Conservation (phyloP, 2,113 vertebrate genomes). For the Aphyosemion australe region DNA sequence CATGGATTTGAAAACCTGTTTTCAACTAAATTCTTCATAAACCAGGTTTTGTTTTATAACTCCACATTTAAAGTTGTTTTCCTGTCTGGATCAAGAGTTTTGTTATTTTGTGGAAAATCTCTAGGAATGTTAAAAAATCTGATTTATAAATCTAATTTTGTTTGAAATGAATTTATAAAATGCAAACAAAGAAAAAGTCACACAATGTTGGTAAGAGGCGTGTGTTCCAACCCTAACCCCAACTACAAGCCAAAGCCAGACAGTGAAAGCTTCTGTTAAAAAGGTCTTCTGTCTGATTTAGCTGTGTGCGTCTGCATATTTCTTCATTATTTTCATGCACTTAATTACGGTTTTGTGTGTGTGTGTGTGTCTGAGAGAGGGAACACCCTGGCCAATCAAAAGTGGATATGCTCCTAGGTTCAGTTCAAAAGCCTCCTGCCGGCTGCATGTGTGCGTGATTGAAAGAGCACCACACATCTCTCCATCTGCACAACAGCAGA, state of each 20-base stretch:
- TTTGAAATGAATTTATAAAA: not conserved
- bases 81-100: no score
- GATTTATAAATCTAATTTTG: no score
- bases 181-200: not conserved
- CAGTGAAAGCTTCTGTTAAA: conserved; percentile 29
- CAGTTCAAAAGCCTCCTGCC: conserved; percentile 34
- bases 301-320: conserved; percentile 12
- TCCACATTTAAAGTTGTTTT: no score
- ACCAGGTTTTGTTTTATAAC: no score
- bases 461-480: conserved; percentile 29
- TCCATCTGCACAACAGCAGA: conserved; percentile 56
- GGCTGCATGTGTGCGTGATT: conserved; percentile 7
- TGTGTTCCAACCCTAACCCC: conserved; percentile 25
- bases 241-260: conserved; percentile 21
- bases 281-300: conserved; percentile 12
- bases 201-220: not conserved
- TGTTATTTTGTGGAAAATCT: no score
- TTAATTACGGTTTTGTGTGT: conserved; percentile 8
- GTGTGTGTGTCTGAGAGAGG: not conserved
- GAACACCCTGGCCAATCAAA: not conserved
- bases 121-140: no score
- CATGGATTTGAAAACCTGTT: no score
- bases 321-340: conserved; percentile 15
- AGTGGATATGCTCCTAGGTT: not conserved
- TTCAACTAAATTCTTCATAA: no score